These are phyloP conservation scores for Cataglyphis altisquamis DNA, from an alignment of 2,888 invertebrate species.

Conservation along the genomic window DNA sequence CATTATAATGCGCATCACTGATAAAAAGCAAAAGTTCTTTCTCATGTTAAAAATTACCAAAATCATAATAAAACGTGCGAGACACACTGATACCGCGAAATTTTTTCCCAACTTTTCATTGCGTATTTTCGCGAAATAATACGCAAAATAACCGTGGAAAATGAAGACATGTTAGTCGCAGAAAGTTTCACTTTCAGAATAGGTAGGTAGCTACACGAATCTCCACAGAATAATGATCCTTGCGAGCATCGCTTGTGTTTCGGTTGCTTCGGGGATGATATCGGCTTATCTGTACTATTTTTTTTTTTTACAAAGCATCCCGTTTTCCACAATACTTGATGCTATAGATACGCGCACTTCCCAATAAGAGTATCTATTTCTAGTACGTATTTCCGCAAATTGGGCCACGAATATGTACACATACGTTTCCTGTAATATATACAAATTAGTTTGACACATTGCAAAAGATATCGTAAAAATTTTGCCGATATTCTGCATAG, in stretches of 20 bases:
- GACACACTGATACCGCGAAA: neutral
- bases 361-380: neutral
- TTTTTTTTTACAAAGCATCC: slow-evolving; percentile 56
- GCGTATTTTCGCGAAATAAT: slow-evolving; percentile 3
- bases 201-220: slow-evolving; percentile 10
- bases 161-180: neutral
- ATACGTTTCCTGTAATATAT: slow-evolving; percentile 16
- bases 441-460: slow-evolving; percentile 6
- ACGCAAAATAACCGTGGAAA: neutral
- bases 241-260: slow-evolving; percentile 47
- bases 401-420: slow-evolving; percentile 46
- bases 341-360: slow-evolving; percentile 43
- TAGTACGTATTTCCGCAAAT: slow-evolving; percentile 61
- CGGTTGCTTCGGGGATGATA: slow-evolving; percentile 62
- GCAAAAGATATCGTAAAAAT: neutral
- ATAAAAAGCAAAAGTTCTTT: neutral
- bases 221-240: slow-evolving; percentile 45
- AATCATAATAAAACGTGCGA: neutral
- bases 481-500: neutral
- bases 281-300: slow-evolving; percentile 39
- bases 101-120: neutral
- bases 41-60: neutral
- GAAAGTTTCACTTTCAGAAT: slow-evolving; percentile 20
- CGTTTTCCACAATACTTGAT: slow-evolving; percentile 50
- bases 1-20: neutral